A percentile compares a stretch with the other conserved stretches of the same genome.
Evolutionary conservation across 2,113 vertebrate genomes (phyloP).

Genomic region (Thunnus thynnus): DNA sequence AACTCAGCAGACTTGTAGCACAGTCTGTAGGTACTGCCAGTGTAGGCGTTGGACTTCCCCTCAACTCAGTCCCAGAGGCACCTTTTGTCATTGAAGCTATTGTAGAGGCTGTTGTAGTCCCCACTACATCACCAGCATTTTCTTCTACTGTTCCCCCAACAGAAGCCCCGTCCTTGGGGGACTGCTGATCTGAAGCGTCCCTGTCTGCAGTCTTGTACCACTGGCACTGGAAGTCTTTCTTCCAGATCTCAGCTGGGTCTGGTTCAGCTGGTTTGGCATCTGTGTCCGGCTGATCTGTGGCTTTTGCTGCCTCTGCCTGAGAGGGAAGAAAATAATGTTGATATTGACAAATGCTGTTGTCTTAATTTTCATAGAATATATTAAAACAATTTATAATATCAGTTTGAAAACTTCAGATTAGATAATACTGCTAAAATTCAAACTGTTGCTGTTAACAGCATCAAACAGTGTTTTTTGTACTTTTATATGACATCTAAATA

Average conservation of each 20-base stretch:
- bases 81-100: constrained; percentile 51
- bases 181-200: constrained; percentile 79
- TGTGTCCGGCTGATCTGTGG: constrained; percentile 71
- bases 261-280: constrained; percentile 67
- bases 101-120: constrained; percentile 33
- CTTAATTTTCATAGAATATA: neutral
- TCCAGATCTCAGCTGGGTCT: constrained; percentile 79
- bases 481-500: neutral
- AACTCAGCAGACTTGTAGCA: constrained; percentile 9
- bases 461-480: neutral
- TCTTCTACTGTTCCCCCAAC: constrained; percentile 20
- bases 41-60: constrained; percentile 38
- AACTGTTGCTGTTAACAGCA: neutral
- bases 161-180: constrained; percentile 67
- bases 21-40: constrained; percentile 40
- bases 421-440: neutral
- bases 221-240: constrained; percentile 85
- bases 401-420: neutral
- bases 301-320: constrained; percentile 63
- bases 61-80: constrained; percentile 47
- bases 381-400: neutral
- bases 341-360: neutral
- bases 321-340: constrained; percentile 10
- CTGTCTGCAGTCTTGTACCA: constrained; percentile 82
- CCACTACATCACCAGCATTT: constrained; percentile 7